Base-by-base conservation (phyloP, 2,113 vertebrate species). In the Menidia beryllina region DNA sequence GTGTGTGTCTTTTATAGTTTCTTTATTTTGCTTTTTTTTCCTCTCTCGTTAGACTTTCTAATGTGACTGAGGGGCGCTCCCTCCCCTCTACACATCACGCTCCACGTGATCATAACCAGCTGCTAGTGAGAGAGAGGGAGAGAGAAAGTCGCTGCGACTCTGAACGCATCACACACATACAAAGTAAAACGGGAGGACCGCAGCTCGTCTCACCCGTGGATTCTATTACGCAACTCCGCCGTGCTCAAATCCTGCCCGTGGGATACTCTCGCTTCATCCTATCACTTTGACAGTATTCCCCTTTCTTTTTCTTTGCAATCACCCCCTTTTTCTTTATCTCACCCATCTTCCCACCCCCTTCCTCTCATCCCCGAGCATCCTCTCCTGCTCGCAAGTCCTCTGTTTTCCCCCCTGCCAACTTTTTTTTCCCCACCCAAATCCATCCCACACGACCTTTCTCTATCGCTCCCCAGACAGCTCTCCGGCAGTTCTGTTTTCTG, bases 21-120 rank as follows among this genome's bases (percentile, higher is more conserved):
- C 8, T 11, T 10, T 50, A 43, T 9, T 3, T 61, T 47, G 27
- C 45, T 48, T 43, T 27, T 60, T 47, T 59, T 76, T 50, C 51
- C 77, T 47, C 11, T 34, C 81, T 79, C 63, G 48, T 79, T 84
- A 83, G 82, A 66, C 49, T 66, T 54, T 83, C 68, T 66, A 39
- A 53, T 72, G 61, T 86, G 55, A 83, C 58, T 20, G 69, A 80
- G 55, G 60, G 45, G 47, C 71, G 53, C 65, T 2, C 38, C 63
- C 58, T 73, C 48, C 68, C 63, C 55, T 64, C 48, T 41, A 51
- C 11, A 69, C 81, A 85, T 86, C 86, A 79, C 20, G 50, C 65
- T 75, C 74, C 92, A 93, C 79, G 89, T 93, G 93, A 92, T 89
- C 88, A 60, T 69, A 82, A 86, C 77, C 90, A 89, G 92, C 89